These are phyloP conservation scores for Brotogeris chrysoptera DNA, from an alignment of 2,797 vertebrate genomes.

Conservation along the genomic window DNA sequence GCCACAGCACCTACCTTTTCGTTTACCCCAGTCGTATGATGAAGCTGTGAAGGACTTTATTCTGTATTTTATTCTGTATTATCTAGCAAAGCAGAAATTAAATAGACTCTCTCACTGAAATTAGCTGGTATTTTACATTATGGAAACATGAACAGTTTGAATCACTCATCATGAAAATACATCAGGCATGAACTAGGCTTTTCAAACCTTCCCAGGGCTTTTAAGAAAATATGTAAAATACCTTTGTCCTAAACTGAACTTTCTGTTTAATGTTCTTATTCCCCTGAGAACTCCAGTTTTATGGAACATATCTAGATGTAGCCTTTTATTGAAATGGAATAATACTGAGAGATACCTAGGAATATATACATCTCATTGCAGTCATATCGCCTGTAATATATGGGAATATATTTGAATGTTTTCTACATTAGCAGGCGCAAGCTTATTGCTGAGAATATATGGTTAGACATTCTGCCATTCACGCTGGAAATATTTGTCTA, in stretches of 20 bases:
- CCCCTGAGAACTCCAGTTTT: background rate
- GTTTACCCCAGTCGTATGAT: background rate
- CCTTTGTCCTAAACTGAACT: background rate
- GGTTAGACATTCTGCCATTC: slow-evolving; percentile 31
- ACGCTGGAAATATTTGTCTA: slow-evolving; percentile 33
- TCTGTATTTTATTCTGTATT: background rate
- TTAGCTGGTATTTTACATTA: background rate
- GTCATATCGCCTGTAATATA: background rate
- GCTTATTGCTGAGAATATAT: slow-evolving; percentile 11
- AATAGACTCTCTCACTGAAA: background rate
- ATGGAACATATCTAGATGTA: background rate
- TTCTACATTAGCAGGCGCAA: slow-evolving; percentile 25
- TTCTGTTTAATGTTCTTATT: background rate
- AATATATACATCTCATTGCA: background rate
- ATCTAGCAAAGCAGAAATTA: background rate
- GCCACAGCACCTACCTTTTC: background rate
- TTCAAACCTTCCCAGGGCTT: background rate
- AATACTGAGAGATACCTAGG: background rate
- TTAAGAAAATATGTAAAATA: background rate
- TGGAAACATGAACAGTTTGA: background rate
- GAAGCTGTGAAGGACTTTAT: background rate
- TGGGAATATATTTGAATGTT: background rate
- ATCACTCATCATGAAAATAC: background rate
- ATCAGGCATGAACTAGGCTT: background rate
- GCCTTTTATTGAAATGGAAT: slow-evolving; percentile 26